phyloP scores from a whole-genome alignment of 2,888 invertebrate species.

The Hanleya hanleyi region DNA sequence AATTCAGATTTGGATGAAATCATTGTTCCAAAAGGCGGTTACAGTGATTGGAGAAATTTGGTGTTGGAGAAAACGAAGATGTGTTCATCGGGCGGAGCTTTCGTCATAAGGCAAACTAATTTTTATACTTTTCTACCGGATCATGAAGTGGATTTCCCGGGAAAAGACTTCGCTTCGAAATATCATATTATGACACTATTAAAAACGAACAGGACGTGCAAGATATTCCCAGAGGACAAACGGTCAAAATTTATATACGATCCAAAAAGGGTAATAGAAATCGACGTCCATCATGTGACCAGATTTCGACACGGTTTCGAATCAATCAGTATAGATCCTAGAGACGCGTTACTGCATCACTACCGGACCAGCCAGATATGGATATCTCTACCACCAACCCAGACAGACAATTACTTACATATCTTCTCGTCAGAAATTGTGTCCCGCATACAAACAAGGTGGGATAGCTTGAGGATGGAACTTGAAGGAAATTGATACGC shows the following conservation, averaged over 20 bases:
- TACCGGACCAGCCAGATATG: too few relatives aligned
- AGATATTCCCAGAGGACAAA: background rate
- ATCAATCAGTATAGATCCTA: too few relatives aligned
- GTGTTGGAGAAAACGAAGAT: background rate
- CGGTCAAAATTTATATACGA: background rate
- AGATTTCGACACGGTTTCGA: too few relatives aligned
- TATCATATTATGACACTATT: background rate
- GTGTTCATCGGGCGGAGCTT: background rate
- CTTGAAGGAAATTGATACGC: too few relatives aligned
- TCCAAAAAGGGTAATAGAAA: background rate
- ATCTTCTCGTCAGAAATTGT: too few relatives aligned
- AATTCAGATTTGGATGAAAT: conserved; percentile 43
- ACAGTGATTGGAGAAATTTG: background rate
- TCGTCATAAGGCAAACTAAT: background rate
- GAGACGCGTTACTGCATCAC: too few relatives aligned
- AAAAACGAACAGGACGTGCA: background rate
- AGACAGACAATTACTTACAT: too few relatives aligned
- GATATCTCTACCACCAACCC: too few relatives aligned
- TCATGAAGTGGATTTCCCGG: background rate
- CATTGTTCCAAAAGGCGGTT: conserved; percentile 40
- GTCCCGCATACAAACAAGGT: too few relatives aligned
- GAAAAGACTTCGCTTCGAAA: background rate
- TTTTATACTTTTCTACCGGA: background rate
- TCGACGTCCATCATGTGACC: background rate
- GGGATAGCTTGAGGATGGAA: too few relatives aligned